Base-by-base conservation (phyloP, 30 jellyfish, hydroid and myxozoan genomes). In the Pseudorhiza aurosa region DNA sequence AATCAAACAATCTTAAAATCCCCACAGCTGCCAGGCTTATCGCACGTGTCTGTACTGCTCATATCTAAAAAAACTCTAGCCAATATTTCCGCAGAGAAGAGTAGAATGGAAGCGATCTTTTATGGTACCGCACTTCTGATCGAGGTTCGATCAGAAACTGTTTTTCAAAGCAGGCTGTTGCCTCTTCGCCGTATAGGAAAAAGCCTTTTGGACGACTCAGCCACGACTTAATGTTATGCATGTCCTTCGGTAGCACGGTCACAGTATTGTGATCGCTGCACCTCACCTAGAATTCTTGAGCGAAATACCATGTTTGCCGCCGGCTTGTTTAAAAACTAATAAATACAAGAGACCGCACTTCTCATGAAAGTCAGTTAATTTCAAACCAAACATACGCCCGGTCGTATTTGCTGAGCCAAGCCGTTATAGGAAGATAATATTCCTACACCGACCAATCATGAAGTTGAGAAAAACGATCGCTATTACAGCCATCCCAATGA, bases 331-430 rank as follows among this genome's bases (percentile, higher is more conserved):
- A 28, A 22, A 37, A 49, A 46, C 49, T 70, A 19, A 36, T 45
- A 29, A 46, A 47, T 53, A 70, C 51, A 33, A 47, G 83, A 35
- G 15, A 37, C 73, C 75, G 75, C 74, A 19, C 47, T 29, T 33
- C 46, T 22, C 86, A 75, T 63, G 58, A 70, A 70, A 70, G 31
- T 40, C 32, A 44, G 42, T 46, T 29, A 70, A 46, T 46, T 70
- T 70, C 86, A 49, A 49, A 28, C 67, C 68, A 73, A 73, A 73
- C 45, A 73, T 17, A 57, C 47, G 73, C 76, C 75, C 64, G 75
- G 43, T 57, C 86, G 39, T 73, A 36, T 73, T 73, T 73, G 86
- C 75, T 51, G 74, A 73, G 75, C 60, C 74, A 47, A 71, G 72
- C 53, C 72, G 45, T 26, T 45, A 47, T 39, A 29, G 40, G 32